Percentiles rank a stretch among this genome's conserved stretches.
Evolutionary conservation across 2,113 vertebrate genomes (phyloP).

Genomic region (Hydrochoerus hydrochaeris): DNA sequence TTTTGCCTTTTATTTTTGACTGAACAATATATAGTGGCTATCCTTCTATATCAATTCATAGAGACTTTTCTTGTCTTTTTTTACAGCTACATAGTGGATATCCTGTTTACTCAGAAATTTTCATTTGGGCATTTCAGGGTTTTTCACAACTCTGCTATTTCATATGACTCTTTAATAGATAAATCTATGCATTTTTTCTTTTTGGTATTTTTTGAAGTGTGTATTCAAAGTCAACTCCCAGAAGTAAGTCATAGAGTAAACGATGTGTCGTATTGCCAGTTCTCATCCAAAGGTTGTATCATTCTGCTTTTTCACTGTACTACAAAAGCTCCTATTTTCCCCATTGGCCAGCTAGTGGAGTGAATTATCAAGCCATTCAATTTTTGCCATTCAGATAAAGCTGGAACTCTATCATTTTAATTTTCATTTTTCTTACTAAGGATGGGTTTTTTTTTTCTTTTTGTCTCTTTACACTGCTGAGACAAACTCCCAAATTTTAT

Average conservation of each 20-base stretch:
- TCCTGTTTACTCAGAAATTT: not conserved
- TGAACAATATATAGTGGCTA: not conserved
- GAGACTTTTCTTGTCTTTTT: not conserved
- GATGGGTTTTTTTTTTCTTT: not conserved
- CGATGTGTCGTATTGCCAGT: not conserved
- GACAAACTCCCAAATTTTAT: slow-evolving; percentile 3
- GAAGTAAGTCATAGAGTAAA: slow-evolving; percentile 9
- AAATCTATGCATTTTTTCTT: not conserved
- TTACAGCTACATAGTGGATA: not conserved
- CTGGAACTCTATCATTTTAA: slow-evolving; percentile 29
- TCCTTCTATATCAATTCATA: not conserved
- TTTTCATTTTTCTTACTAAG: slow-evolving; percentile 23
- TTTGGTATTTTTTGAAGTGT: not conserved
- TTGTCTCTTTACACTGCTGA: slow-evolving; percentile 1
- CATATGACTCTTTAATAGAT: not conserved
- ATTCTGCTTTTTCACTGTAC: not conserved
- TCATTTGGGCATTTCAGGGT: not conserved
- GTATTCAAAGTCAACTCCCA: slow-evolving; percentile 1
- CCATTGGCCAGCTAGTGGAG: not conserved
- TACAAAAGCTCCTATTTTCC: not conserved
- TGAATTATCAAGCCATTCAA: not conserved
- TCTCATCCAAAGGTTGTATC: not conserved
- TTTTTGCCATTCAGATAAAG: not conserved
- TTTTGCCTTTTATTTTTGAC: not conserved
- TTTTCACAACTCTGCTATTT: slow-evolving; percentile 23